Percentiles rank a stretch among this genome's conserved stretches.
These are phyloP conservation scores for Apaloderma vittatum DNA, from an alignment of 2,113 vertebrate species.

Conservation along the genomic window DNA sequence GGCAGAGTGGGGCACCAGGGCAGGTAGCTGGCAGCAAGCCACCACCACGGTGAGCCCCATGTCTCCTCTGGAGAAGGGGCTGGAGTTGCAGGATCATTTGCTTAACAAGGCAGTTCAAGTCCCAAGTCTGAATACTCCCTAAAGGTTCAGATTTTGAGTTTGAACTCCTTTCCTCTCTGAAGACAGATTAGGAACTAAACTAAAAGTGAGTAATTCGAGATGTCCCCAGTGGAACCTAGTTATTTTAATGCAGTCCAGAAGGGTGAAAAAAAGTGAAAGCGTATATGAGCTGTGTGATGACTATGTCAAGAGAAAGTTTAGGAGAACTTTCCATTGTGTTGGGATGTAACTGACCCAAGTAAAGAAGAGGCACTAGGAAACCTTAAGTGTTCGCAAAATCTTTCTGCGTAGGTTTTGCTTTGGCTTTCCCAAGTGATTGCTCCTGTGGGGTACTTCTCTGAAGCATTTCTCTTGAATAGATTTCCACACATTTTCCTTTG, in stretches of 20 bases:
- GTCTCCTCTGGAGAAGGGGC: neutral
- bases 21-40: neutral
- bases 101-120: neutral
- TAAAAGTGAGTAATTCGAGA: constrained; percentile 2
- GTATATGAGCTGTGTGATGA: neutral
- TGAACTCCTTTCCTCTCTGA: neutral
- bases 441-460: neutral
- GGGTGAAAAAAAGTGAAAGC: neutral
- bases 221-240: neutral
- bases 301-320: neutral
- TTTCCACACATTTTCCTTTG: neutral
- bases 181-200: neutral
- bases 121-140: neutral
- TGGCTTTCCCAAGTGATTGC: neutral
- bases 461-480: neutral
- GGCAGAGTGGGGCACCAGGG: neutral
- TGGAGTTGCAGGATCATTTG: neutral
- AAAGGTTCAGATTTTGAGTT: neutral
- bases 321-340: neutral
- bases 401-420: neutral
- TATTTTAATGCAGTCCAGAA: constrained; percentile 44
- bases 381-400: neutral
- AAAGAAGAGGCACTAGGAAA: neutral
- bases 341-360: neutral
- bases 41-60: accelerated